Base-by-base conservation (phyloP, 2,113 vertebrate genomes). In the Dolichallabes microphthalmus region DNA sequence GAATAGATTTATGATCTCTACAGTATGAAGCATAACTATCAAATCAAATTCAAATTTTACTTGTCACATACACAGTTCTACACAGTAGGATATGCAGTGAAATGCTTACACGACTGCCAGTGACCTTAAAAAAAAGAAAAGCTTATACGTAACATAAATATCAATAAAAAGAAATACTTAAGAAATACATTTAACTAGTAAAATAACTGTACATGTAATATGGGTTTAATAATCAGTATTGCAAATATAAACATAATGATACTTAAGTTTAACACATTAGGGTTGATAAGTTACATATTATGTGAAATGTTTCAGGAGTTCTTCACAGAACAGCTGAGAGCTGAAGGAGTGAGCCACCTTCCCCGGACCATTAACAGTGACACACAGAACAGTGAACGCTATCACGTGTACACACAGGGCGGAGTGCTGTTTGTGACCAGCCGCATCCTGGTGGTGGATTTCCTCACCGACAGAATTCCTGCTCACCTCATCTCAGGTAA, bases 351-450 rank as follows among this genome's bases (percentile, higher is more conserved):
- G 32, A 93, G 90, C 76, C 96, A 98, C 86, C 95, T 99, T 88
- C 98, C 98, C 81, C 94, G 93, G 30, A 96, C 96, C 0, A 95
- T 99, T 39, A 99, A 96, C 85, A 99, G 97, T 83, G 98, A 99
- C 82, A 89, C 98, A 68, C 89, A 94, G 68, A 97, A 94, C 81
- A 90, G 88, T 2, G 95, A 95, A 73, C 96, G 97, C 0, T 96
- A 97, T 0, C 93, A 95, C 1, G 97, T 98, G 8, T 99, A 99
- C 92, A 98, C 96, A 0, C 94, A 95, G 86, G 98, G 98, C 20
- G 98, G 98, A 0, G 95, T 99, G 22, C 92, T 99, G 88, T 99
- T 97, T 89, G 97, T 98, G 85, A 99, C 97, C 79, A 99, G 97
- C 86, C 94, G 98, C 63, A 99, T 99, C 89, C 94, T 99, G 78